A percentile compares a stretch with the other conserved stretches of the same genome.
These are phyloP conservation scores for Sciaenops ocellatus DNA, from an alignment of 2,797 vertebrate species.

Conservation along the genomic window DNA sequence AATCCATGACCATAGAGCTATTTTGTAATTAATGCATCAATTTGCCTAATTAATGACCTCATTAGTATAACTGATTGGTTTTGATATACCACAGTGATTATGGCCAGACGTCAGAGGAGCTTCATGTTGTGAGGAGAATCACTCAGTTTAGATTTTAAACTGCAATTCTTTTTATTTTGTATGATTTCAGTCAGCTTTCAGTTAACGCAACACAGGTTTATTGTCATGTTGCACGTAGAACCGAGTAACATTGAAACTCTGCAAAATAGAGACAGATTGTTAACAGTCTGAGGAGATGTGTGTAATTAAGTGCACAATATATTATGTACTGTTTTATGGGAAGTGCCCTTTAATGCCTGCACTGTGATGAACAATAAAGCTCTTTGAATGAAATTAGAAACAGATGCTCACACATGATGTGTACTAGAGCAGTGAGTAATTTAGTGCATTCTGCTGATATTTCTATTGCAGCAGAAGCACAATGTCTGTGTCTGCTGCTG, in stretches of 20 bases:
- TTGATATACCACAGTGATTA: slow-evolving; percentile 33
- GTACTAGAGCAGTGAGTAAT: slow-evolving; percentile 60
- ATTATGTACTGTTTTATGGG: slow-evolving; percentile 48
- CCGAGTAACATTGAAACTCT: slow-evolving; percentile 26
- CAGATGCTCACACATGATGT: slow-evolving; percentile 71
- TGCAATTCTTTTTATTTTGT: neutral
- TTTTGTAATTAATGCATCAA: slow-evolving; percentile 54
- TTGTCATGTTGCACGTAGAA: slow-evolving; percentile 7
- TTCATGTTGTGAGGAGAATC: slow-evolving; percentile 7
- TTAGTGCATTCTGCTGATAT: slow-evolving; percentile 50
- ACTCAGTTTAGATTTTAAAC: neutral
- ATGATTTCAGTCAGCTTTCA: slow-evolving; percentile 26
- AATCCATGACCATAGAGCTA: slow-evolving; percentile 43
- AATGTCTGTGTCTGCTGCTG: slow-evolving; percentile 28
- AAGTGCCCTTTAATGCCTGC: slow-evolving; percentile 61
- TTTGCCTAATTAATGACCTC: slow-evolving; percentile 61
- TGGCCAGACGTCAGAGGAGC: slow-evolving; percentile 6
- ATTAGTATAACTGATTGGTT: slow-evolving; percentile 50
- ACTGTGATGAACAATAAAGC: slow-evolving; percentile 66
- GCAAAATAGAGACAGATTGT: slow-evolving; percentile 26
- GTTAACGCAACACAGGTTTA: neutral
- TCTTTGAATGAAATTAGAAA: slow-evolving; percentile 63
- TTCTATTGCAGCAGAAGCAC: slow-evolving; percentile 36
- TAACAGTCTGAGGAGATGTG: slow-evolving; percentile 38
- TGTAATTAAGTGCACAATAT: slow-evolving; percentile 54